Conservation (phyloP, 2,113 vertebrate species). For the Muscicapa adusta region DNA sequence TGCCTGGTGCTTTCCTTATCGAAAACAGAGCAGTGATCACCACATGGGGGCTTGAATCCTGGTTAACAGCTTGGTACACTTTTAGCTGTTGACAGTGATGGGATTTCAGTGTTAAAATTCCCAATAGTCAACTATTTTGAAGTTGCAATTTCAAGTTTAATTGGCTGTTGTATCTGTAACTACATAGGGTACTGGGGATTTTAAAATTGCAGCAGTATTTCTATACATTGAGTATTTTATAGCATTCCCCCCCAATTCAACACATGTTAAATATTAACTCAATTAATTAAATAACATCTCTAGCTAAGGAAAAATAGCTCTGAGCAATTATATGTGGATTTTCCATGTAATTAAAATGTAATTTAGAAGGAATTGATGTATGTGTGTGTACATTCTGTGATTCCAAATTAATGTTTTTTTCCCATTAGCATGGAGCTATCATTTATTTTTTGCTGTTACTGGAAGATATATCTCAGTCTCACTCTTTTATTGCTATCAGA, state of each 20-base stretch:
- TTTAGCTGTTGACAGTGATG: neutral
- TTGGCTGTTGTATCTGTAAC: neutral
- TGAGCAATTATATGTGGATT: neutral
- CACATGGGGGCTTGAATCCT: neutral
- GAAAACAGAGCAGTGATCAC: neutral
- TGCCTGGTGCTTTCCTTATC: neutral
- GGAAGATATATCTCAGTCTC: neutral
- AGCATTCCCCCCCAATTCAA: neutral
- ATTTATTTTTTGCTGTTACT: neutral
- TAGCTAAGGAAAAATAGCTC: neutral
- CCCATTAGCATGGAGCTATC: neutral
- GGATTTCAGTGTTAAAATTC: neutral
- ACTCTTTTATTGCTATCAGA: neutral
- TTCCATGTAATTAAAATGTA: constrained; percentile 12
- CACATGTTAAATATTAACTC: constrained; percentile 28
- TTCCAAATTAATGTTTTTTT: neutral
- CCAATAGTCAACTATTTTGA: neutral
- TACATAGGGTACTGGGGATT: neutral
- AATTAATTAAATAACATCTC: constrained; percentile 4
- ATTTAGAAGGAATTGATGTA: neutral
- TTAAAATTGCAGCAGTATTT: constrained; percentile 17
- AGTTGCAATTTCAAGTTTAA: neutral
- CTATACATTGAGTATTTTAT: neutral
- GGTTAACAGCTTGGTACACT: neutral
- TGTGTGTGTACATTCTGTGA: neutral